A percentile compares a stretch with the other conserved stretches of the same genome.
These are phyloP conservation scores for Apeira syringaria DNA, from an alignment of 2,888 invertebrate species.

Conservation along the genomic window DNA sequence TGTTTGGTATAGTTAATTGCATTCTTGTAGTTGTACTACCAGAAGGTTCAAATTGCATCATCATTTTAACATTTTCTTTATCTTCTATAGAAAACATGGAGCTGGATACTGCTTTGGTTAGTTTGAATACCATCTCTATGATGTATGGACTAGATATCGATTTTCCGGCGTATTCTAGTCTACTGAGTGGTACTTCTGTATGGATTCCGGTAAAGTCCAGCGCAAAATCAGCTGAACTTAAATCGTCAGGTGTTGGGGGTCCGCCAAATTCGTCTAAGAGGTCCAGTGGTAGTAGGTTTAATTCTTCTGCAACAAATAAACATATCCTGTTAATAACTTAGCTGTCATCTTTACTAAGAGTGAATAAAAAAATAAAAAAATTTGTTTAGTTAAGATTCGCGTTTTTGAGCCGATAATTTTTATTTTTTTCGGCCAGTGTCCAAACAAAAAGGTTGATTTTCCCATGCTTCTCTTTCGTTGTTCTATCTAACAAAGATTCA, in stretches of 20 bases:
- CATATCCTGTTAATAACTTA: no score
- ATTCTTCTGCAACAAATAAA: slow-evolving; percentile 45
- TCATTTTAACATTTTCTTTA: slow-evolving; percentile 11
- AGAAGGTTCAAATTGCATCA: not conserved
- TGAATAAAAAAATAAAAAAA: no score
- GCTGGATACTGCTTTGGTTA: slow-evolving; percentile 15
- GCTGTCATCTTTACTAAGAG: no score
- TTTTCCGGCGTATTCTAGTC: slow-evolving; percentile 24
- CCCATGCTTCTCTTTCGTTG: no score
- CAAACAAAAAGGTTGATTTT: no score
- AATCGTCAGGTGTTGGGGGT: not conserved
- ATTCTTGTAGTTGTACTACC: slow-evolving; percentile 24
- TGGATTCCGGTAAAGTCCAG: slow-evolving; percentile 17
- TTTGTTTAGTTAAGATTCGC: no score
- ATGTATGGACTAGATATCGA: slow-evolving; percentile 46
- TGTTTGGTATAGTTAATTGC: slow-evolving; percentile 13
- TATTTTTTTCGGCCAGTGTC: no score
- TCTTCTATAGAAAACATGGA: slow-evolving; percentile 54
- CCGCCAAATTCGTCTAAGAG: not conserved
- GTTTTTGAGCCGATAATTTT: no score
- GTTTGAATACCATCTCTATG: slow-evolving; percentile 48
- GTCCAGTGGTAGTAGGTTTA: slow-evolving; percentile 35
- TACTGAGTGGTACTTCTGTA: slow-evolving; percentile 23
- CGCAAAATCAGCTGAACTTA: slow-evolving; percentile 1
- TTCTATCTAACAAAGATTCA: no score